Evolutionary conservation across 1,140 invertebrate genomes (phyloP), one percentile per base, ranked within the genome.

Genomic region (Drosophila yakuba): DNA sequence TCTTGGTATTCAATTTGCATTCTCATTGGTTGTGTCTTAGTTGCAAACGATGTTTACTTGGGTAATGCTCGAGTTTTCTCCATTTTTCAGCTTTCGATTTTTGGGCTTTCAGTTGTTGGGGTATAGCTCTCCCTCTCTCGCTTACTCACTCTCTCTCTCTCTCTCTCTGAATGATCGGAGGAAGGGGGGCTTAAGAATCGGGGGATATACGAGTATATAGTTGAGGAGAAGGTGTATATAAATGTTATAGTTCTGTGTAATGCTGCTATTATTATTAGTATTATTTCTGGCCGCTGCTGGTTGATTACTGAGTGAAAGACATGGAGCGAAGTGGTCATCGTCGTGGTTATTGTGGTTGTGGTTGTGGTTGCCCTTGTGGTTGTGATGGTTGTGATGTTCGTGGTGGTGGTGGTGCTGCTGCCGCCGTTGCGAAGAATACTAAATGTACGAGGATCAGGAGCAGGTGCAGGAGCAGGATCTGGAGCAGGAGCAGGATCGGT

Each of bases 271-370:
- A 69, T 57, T 50, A 58, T 51, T 69, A 69, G 14, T 69, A 38
- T 32, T 67, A 28, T 48, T 48, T n/a, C 14, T 7, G n/a, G 64
- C 38, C 56, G 54, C 25, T 55, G 62, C 23, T 62, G 35, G 38
- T 35, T 55, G 58, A 51, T 52, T 80, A 67, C 60, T 75, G 58
- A 81, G 61, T 66, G 73, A 75, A 45, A 61, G 48, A 73, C 44
- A 78, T 50, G 52, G 47, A 68, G 61, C 60, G 52, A 72, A 59
- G 47, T 52, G 60, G 71, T 20, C 57, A 56, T 51, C 56, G 60
- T 35, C 52, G 60, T 36, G 54, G 52, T 12, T 58, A 43, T 45
- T 78, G 60, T 25, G 38, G 59, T 64, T 56, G 56, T 50, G 36
- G 45, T 73, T 47, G 36, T 38, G 28, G 28, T 32, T 32, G 28